Percentiles rank a stretch among this genome's conserved stretches.
phyloP scores from a whole-genome alignment of 1,140 invertebrate genomes.

The Formica selysi region DNA sequence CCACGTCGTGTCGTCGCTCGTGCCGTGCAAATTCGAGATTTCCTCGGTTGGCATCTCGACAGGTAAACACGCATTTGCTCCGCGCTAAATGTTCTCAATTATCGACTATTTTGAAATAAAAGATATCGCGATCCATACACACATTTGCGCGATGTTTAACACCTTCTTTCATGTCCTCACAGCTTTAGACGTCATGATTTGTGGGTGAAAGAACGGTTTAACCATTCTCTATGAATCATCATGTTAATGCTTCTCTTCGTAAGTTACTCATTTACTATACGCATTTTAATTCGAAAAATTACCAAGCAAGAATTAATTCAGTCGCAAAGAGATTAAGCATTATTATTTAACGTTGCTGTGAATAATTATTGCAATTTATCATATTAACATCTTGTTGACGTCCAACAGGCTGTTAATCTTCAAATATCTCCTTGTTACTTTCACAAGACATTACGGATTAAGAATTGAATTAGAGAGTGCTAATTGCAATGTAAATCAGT shows the following conservation, averaged over 20 bases:
- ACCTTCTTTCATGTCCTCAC: conserved; percentile 16
- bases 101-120: conserved; percentile 57
- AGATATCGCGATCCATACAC: not conserved
- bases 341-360: not conserved
- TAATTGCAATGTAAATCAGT: conserved; percentile 60
- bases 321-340: not conserved
- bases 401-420: not conserved
- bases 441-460: conserved; percentile 21
- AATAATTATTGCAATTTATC: not conserved
- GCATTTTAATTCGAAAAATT: not conserved
- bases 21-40: conserved; percentile 58
- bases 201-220: too few species aligned
- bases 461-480: conserved; percentile 34
- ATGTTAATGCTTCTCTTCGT: not conserved
- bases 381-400: not conserved
- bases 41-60: conserved; percentile 68
- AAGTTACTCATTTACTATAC: not conserved
- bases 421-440: not conserved
- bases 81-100: conserved; percentile 75
- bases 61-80: conserved; percentile 77
- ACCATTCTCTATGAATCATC: too few species aligned
- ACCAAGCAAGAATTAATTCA: not conserved
- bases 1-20: conserved; percentile 70
- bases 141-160: not conserved
- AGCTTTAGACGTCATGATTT: not conserved